phyloP scores from a whole-genome alignment of 2,113 vertebrate genomes.

The Onychostruthus taczanowskii region DNA sequence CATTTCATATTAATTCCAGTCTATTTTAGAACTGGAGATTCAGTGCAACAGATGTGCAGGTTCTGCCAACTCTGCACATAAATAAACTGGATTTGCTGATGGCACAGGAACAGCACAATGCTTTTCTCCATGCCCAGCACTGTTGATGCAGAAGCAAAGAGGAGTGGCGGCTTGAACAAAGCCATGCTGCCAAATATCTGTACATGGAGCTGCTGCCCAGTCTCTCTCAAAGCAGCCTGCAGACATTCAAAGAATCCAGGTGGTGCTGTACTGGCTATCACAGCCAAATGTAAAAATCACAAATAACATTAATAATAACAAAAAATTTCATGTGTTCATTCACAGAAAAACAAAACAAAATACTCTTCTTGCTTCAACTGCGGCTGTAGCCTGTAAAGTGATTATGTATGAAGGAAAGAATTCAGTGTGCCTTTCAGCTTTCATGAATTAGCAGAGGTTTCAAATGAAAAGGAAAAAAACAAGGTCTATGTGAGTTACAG shows the following conservation, averaged over 20 bases:
- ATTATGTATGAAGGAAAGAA: slow-evolving; percentile 61
- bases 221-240: not conserved
- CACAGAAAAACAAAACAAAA: not conserved
- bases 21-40: not conserved
- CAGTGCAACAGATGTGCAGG: not conserved
- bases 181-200: slow-evolving; percentile 13
- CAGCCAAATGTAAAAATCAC: not conserved
- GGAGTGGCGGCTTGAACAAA: slow-evolving; percentile 9
- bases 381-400: not conserved
- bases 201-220: not conserved
- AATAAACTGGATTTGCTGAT: not conserved
- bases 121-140: not conserved
- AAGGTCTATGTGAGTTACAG: not conserved
- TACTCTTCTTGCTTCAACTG: not conserved
- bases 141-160: not conserved
- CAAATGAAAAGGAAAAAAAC: slow-evolving; percentile 26
- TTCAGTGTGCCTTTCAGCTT: slow-evolving; percentile 46
- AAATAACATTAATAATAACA: not conserved
- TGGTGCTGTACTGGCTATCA: not conserved
- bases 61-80: slow-evolving; percentile 10
- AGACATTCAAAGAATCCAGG: not conserved
- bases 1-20: not conserved
- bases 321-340: not conserved
- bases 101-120: not conserved
- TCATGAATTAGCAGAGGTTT: slow-evolving; percentile 54